Conservation (phyloP, 2,797 vertebrate genomes). For the Gymnothorax reevesii region DNA sequence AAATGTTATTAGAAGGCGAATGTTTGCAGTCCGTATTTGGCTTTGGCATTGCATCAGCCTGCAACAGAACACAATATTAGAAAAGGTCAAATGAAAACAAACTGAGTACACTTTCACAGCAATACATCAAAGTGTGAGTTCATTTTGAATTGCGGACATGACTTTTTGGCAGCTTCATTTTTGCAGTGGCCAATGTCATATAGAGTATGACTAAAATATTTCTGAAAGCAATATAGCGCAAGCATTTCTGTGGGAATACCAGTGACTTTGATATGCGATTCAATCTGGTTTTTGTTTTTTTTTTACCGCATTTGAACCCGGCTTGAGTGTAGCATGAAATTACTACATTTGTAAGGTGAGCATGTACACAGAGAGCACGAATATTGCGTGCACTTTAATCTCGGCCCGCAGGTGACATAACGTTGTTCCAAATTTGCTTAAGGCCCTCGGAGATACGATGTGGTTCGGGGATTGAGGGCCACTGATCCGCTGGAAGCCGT, state of each 20-base stretch:
- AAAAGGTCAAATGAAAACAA: background rate
- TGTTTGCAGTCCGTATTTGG: background rate
- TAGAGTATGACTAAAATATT: background rate
- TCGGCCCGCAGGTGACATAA: background rate
- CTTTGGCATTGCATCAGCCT: background rate
- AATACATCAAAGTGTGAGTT: background rate
- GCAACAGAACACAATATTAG: background rate
- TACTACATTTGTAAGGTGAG: background rate
- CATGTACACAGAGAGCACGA: background rate
- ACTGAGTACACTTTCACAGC: background rate
- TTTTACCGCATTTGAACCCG: background rate
- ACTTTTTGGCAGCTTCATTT: background rate
- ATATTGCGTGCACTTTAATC: background rate
- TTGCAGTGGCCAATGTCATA: background rate
- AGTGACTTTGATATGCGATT: background rate
- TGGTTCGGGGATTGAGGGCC: no score
- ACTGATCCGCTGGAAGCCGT: background rate
- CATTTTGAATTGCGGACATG: background rate
- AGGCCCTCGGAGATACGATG: background rate
- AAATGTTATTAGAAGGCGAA: no score
- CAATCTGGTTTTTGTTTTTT: background rate
- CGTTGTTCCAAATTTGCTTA: background rate
- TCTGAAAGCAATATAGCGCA: background rate
- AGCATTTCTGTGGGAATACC: background rate
- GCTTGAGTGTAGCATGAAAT: background rate